Evolutionary conservation across 1,140 invertebrate species (phyloP).

Genomic region (Catajapyx aquilonaris): DNA sequence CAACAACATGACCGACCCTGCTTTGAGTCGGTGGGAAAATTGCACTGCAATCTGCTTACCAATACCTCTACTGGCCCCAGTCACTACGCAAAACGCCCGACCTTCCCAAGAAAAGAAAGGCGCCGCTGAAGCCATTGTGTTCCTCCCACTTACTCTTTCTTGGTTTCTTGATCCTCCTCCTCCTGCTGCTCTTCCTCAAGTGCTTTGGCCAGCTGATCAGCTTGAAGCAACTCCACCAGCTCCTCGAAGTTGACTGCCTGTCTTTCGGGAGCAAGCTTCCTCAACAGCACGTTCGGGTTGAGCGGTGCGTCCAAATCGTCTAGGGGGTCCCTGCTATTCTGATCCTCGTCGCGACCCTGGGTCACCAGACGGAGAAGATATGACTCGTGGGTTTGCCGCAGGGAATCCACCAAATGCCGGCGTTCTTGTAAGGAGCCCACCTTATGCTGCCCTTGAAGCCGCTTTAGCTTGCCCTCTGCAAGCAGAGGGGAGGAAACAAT

Average conservation of each 20-base stretch:
- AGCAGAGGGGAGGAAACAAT: too few species aligned
- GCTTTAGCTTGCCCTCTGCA: too few species aligned
- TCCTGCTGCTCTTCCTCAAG: neutral
- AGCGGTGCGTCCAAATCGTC: slow-evolving; percentile 18
- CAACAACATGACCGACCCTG: slow-evolving; percentile 46
- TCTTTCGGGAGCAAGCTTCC: slow-evolving; percentile 21
- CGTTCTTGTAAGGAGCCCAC: too few species aligned
- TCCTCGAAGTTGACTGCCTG: slow-evolving; percentile 27
- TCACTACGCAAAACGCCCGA: slow-evolving; percentile 38
- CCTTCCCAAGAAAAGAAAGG: slow-evolving; percentile 20
- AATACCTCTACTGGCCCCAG: slow-evolving; percentile 74
- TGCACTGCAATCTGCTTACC: slow-evolving; percentile 52
- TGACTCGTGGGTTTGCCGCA: slow-evolving; percentile 21
- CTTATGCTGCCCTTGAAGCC: too few species aligned
- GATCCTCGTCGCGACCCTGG: slow-evolving; percentile 13
- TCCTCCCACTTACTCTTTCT: too few species aligned
- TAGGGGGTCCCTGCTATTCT: slow-evolving; percentile 9
- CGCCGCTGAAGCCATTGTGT: too few species aligned
- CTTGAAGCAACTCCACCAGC: slow-evolving; percentile 28
- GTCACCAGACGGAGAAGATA: slow-evolving; percentile 23
- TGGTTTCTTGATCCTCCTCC: neutral
- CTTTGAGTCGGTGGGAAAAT: slow-evolving; percentile 33
- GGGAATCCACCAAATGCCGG: slow-evolving; percentile 22
- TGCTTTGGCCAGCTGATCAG: slow-evolving; percentile 20
- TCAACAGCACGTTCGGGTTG: slow-evolving; percentile 22